These are phyloP conservation scores for Rhodinocichla rosea DNA, from an alignment of 2,113 vertebrate genomes.

Conservation along the genomic window DNA sequence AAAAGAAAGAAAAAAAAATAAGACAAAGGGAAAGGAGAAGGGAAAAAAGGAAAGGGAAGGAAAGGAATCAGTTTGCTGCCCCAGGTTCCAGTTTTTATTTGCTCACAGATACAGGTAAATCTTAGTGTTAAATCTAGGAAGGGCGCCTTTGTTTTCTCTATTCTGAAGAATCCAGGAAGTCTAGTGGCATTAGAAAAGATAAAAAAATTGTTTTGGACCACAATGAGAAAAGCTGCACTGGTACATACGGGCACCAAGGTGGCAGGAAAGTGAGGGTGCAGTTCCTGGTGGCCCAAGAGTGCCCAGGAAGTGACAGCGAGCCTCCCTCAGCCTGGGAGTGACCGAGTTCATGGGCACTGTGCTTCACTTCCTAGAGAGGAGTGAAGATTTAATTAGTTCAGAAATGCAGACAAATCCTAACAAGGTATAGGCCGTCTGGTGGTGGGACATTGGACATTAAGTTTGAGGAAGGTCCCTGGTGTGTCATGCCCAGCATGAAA, in stretches of 20 bases:
- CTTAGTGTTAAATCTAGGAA: not conserved
- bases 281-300: not conserved
- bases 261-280: not conserved
- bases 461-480: not conserved
- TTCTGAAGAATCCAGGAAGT: not conserved
- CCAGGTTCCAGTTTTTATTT: not conserved
- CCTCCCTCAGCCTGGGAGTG: not conserved
- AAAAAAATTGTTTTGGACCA: not conserved
- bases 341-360: fast-evolving
- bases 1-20: no score
- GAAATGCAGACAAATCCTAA: not conserved
- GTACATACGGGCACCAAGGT: not conserved
- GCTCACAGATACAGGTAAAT: not conserved
- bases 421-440: not conserved
- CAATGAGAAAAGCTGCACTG: not conserved
- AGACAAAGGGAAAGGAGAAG: not conserved
- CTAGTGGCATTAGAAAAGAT: not conserved
- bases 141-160: not conserved
- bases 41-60: not conserved
- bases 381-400: not conserved
- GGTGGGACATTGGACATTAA: fast-evolving
- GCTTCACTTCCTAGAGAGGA: not conserved
- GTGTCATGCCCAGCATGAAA: not conserved
- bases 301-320: not conserved
- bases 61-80: not conserved